Evolutionary conservation across 2,888 invertebrate species (phyloP).

Genomic region (Seira musarum): DNA sequence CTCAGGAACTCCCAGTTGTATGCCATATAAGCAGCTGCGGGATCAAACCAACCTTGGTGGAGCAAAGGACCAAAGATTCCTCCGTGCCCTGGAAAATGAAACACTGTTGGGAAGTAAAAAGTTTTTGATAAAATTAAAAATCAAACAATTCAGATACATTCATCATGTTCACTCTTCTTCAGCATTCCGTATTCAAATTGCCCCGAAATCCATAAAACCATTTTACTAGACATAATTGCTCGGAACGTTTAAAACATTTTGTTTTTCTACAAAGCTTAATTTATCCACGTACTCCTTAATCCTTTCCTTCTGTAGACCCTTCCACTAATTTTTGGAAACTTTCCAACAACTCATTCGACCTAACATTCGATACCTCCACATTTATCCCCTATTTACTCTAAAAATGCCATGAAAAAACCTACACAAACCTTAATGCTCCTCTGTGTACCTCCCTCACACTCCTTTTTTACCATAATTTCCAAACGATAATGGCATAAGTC

Average conservation of each 20-base stretch:
- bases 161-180: background rate
- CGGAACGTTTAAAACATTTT: background rate
- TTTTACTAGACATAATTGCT: no score
- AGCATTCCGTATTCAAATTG: background rate
- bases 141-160: conserved; percentile 1
- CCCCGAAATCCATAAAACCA: background rate
- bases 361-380: background rate
- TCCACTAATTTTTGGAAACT: background rate
- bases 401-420: background rate
- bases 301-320: no score
- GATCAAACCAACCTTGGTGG: conserved; percentile 85
- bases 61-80: conserved; percentile 82
- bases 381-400: background rate
- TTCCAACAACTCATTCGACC: background rate
- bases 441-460: no score
- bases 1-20: conserved; percentile 85
- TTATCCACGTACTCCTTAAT: no score
- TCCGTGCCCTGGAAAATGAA: conserved; percentile 73
- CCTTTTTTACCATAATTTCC: background rate
- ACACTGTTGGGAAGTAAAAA: conserved; percentile 60
- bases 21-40: conserved; percentile 81
- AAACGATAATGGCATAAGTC: background rate
- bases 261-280: no score
- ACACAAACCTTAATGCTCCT: background rate
- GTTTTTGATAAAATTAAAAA: background rate